A percentile compares a stretch with the other conserved stretches of the same genome.
Conservation (phyloP, 2,888 invertebrate species). For the Odontothrips loti region DNA sequence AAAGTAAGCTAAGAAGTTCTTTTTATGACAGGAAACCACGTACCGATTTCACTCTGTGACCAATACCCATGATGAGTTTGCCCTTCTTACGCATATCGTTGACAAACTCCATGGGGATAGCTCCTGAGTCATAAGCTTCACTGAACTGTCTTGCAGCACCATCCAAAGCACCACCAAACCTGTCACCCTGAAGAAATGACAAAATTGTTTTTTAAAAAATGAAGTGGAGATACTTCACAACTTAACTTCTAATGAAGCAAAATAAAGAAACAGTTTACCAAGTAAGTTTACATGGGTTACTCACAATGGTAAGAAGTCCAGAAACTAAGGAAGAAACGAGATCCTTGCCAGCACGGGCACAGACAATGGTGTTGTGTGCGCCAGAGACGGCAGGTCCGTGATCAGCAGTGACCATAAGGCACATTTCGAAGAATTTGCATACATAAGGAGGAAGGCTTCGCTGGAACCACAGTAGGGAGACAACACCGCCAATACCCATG, state of each 20-base stretch:
- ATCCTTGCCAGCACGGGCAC: slow-evolving; percentile 95
- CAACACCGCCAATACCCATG: slow-evolving; percentile 95
- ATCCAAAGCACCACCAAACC: slow-evolving; percentile 97
- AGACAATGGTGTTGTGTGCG: slow-evolving; percentile 98
- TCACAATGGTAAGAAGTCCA: slow-evolving; percentile 92
- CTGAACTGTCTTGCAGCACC: slow-evolving; percentile 97
- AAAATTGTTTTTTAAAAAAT: neutral
- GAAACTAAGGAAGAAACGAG: slow-evolving; percentile 93
- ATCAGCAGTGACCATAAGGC: slow-evolving; percentile 96
- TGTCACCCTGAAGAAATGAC: slow-evolving; percentile 68
- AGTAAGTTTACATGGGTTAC: slow-evolving; percentile 41
- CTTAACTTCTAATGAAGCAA: slow-evolving; percentile 1
- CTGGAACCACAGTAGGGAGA: slow-evolving; percentile 98
- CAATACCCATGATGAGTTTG: slow-evolving; percentile 98
- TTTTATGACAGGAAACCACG: slow-evolving; percentile 39
- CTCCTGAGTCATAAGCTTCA: slow-evolving; percentile 89
- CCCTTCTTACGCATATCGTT: slow-evolving; percentile 96
- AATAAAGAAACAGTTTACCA: no score
- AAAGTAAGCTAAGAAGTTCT: neutral
- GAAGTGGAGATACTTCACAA: no score
- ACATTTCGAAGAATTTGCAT: slow-evolving; percentile 97
- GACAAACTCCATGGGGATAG: slow-evolving; percentile 97
- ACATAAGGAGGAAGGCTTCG: slow-evolving; percentile 90
- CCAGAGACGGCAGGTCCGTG: slow-evolving; percentile 99
- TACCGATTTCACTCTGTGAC: slow-evolving; percentile 75